Evolutionary conservation across 2,888 invertebrate species (phyloP).

Genomic region (Venusia cambrica): DNA sequence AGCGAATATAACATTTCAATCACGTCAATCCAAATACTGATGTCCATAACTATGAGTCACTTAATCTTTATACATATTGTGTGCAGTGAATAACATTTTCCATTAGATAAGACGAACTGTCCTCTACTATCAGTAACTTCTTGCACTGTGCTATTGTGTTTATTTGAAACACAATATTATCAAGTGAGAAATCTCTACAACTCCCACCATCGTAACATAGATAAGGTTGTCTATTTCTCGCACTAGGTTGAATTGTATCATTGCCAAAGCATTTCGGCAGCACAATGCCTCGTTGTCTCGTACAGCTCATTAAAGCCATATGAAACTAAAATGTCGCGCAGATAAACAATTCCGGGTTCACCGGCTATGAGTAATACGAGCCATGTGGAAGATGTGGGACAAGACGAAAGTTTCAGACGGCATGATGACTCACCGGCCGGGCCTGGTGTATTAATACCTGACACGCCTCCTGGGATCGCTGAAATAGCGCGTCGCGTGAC

Average conservation of each 20-base stretch:
- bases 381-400: slow-evolving; percentile 75
- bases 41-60: slow-evolving; percentile 42
- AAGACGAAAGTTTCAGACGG: slow-evolving; percentile 74
- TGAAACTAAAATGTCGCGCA: slow-evolving; percentile 25
- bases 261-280: slow-evolving; percentile 18
- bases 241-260: slow-evolving; percentile 15
- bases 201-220: slow-evolving; percentile 15
- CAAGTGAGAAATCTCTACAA: slow-evolving; percentile 28
- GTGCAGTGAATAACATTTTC: slow-evolving; percentile 24
- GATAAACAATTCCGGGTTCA: slow-evolving; percentile 70
- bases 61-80: slow-evolving; percentile 25
- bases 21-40: slow-evolving; percentile 31
- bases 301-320: slow-evolving; percentile 23
- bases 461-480: slow-evolving; percentile 76
- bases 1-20: slow-evolving; percentile 33
- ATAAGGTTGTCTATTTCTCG: slow-evolving; percentile 22
- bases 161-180: slow-evolving; percentile 22
- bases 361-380: slow-evolving; percentile 70
- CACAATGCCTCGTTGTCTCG: slow-evolving; percentile 30
- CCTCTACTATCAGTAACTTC: slow-evolving; percentile 23
- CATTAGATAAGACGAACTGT: slow-evolving; percentile 29
- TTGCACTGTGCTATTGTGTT: slow-evolving; percentile 26
- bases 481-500: slow-evolving; percentile 76
- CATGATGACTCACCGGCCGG: slow-evolving; percentile 66
- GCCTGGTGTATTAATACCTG: slow-evolving; percentile 70